phyloP scores from a whole-genome alignment of 2,797 vertebrate genomes.

The Okamejei kenojei region DNA sequence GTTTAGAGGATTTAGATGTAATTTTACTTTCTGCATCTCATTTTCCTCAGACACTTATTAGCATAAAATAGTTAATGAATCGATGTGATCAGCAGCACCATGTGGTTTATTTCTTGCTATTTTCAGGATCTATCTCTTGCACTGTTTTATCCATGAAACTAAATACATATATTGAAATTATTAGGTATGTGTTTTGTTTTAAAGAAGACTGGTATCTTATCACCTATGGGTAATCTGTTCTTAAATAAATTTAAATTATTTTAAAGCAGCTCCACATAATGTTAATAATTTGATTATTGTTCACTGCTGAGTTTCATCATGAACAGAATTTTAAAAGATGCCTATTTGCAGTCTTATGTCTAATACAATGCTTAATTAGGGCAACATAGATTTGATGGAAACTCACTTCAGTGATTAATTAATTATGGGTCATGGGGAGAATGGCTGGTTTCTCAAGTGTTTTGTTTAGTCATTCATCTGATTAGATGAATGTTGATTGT shows the following conservation, averaged over 20 bases:
- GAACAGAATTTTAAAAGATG: not conserved
- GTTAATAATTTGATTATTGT: not conserved
- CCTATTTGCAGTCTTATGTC: not conserved
- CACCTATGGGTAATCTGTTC: not conserved
- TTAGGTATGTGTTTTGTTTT: not conserved
- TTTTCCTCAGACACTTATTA: not conserved
- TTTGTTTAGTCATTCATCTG: no score
- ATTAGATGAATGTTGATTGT: not conserved
- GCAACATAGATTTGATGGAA: not conserved
- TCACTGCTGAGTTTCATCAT: not conserved
- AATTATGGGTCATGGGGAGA: no score
- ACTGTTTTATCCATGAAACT: not conserved
- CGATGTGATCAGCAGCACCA: no score
- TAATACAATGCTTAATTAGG: not conserved
- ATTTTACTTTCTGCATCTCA: not conserved
- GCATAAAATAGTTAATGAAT: not conserved
- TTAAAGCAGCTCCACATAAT: not conserved
- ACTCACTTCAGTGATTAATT: not conserved
- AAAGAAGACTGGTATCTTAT: not conserved
- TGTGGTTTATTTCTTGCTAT: not conserved
- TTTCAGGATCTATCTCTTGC: not conserved
- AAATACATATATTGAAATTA: not conserved
- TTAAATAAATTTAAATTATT: not conserved
- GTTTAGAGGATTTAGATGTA: not conserved
- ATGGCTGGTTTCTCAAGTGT: no score